These are phyloP conservation scores for Protosalanx chinensis DNA, from an alignment of 2,797 vertebrate genomes.

Conservation along the genomic window DNA sequence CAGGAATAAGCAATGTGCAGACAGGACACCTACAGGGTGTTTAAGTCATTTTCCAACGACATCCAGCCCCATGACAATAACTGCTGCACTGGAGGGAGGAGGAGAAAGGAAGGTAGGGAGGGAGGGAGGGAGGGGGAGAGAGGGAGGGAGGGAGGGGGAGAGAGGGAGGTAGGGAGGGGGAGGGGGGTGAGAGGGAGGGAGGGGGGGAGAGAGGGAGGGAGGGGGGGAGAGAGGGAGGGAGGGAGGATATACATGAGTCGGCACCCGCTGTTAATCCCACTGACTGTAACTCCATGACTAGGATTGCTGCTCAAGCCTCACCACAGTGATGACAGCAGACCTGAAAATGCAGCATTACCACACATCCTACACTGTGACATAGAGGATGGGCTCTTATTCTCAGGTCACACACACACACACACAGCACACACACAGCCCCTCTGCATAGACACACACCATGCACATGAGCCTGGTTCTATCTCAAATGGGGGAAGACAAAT, in stretches of 20 bases:
- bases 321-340: too few relatives aligned
- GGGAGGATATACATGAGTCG: background rate
- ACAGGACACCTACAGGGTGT: slow-evolving; percentile 32
- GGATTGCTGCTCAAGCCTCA: too few relatives aligned
- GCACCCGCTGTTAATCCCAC: background rate
- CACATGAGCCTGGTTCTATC: background rate
- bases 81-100: too few relatives aligned
- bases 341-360: background rate
- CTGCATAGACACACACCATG: background rate
- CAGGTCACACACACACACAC: background rate
- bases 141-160: too few relatives aligned
- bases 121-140: background rate
- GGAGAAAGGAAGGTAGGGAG: too few relatives aligned
- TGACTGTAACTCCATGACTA: background rate
- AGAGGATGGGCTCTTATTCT: background rate
- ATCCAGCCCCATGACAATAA: slow-evolving; percentile 11
- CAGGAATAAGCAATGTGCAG: slow-evolving; percentile 13
- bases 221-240: too few relatives aligned
- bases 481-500: too few relatives aligned
- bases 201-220: too few relatives aligned
- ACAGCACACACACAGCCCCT: too few relatives aligned
- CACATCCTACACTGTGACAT: background rate
- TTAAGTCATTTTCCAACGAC: slow-evolving; percentile 39
- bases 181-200: too few relatives aligned
- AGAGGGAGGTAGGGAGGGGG: too few relatives aligned